Percentiles rank a stretch among this genome's conserved stretches.
These are phyloP conservation scores for Brachyalestes nurse DNA, from an alignment of 2,797 vertebrate species.

Conservation along the genomic window DNA sequence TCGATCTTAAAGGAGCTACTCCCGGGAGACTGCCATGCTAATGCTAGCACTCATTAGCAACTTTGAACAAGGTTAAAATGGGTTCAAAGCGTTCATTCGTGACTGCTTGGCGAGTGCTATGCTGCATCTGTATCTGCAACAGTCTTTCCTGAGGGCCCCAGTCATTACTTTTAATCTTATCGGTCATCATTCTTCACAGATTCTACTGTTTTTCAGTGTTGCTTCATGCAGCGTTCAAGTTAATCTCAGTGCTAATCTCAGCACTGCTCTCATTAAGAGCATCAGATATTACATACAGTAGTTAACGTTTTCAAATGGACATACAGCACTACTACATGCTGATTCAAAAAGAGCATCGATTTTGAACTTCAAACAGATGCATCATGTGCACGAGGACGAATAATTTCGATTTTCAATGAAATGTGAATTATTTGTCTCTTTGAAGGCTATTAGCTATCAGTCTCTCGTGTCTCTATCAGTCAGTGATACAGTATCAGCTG, in stretches of 20 bases:
- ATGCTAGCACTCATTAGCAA: background rate
- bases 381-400: background rate
- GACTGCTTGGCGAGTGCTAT: background rate
- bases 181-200: background rate
- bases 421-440: background rate
- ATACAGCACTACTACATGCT: background rate
- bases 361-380: background rate
- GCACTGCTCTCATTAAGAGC: background rate
- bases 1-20: background rate
- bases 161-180: background rate
- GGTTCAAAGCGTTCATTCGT: background rate
- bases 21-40: slow-evolving; percentile 17
- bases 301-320: background rate
- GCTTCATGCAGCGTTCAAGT: background rate
- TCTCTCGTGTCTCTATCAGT: slow-evolving; percentile 18
- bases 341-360: background rate
- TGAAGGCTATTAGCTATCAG: background rate
- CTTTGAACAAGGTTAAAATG: background rate
- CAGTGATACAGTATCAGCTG: slow-evolving; percentile 2
- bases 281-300: background rate
- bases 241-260: background rate
- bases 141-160: background rate
- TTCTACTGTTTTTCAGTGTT: too few relatives aligned
- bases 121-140: background rate
- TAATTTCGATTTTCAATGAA: background rate